These are phyloP conservation scores for Bilobella aurantiaca DNA, from an alignment of 1,140 invertebrate species.

Conservation along the genomic window DNA sequence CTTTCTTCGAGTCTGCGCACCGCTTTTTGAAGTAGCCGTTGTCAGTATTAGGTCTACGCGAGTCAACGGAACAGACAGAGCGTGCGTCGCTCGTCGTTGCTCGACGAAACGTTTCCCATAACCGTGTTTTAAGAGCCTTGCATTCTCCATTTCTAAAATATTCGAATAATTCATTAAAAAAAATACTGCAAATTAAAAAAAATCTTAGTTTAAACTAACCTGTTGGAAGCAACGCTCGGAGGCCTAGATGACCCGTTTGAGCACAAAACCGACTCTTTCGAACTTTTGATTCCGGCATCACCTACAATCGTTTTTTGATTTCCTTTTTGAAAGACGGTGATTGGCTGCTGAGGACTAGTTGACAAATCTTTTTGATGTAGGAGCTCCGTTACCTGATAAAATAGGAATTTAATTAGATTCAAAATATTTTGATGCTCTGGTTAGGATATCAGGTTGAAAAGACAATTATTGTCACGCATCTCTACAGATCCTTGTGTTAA, in stretches of 20 bases:
- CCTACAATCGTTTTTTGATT: slow-evolving; percentile 33
- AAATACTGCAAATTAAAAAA: slow-evolving; percentile 5
- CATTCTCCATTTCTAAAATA: slow-evolving; percentile 23
- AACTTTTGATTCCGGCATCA: slow-evolving; percentile 23
- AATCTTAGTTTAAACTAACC: neutral
- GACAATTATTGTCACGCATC: too few species aligned
- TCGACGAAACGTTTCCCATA: slow-evolving; percentile 35
- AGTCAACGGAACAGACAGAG: slow-evolving; percentile 34
- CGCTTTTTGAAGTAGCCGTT: slow-evolving; percentile 32
- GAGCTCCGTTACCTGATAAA: slow-evolving; percentile 27
- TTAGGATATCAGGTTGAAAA: neutral
- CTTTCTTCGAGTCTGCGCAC: slow-evolving; percentile 23
- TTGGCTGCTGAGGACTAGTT: slow-evolving; percentile 7
- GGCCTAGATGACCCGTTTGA: slow-evolving; percentile 19
- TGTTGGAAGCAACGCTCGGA: slow-evolving; percentile 27
- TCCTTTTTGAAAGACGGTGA: slow-evolving; percentile 35
- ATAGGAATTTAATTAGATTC: neutral
- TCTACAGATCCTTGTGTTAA: too few species aligned
- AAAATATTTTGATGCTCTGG: too few species aligned
- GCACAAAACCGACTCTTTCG: slow-evolving; percentile 14
- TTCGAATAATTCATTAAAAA: neutral
- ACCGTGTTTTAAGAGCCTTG: slow-evolving; percentile 28
- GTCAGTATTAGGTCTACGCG: slow-evolving; percentile 11
- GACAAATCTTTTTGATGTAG: slow-evolving; percentile 28
- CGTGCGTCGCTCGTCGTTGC: slow-evolving; percentile 32